A percentile compares a stretch with the other conserved stretches of the same genome.
These are phyloP conservation scores for Corvus moneduloides DNA, from an alignment of 2,113 vertebrate genomes.

Conservation along the genomic window DNA sequence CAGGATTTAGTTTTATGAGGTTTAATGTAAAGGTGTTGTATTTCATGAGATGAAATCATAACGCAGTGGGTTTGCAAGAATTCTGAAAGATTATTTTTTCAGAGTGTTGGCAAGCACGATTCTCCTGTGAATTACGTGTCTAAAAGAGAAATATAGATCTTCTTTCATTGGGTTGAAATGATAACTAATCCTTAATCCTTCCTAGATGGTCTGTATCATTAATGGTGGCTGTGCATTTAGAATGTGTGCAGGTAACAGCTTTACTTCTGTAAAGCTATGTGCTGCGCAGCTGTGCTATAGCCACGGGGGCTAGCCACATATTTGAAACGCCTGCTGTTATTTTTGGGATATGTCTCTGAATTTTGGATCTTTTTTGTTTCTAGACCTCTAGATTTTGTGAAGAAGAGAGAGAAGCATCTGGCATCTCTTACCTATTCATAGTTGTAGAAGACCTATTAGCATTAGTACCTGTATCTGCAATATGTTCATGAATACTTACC, in stretches of 20 bases:
- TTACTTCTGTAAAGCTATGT: slow-evolving; percentile 5
- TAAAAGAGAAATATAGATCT: slow-evolving; percentile 80
- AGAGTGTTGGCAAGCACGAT: slow-evolving; percentile 74
- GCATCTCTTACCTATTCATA: not conserved
- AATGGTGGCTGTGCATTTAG: slow-evolving; percentile 30
- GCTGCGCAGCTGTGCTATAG: not conserved
- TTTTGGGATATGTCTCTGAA: not conserved
- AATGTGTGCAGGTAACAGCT: slow-evolving; percentile 45
- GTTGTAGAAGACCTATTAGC: not conserved
- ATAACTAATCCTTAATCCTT: slow-evolving; percentile 77
- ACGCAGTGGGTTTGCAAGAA: slow-evolving; percentile 80
- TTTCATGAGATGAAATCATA: slow-evolving; percentile 88
- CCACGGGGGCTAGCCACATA: not conserved
- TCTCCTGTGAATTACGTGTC: slow-evolving; percentile 72
- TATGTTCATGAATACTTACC: not conserved
- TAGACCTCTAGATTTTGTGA: not conserved
- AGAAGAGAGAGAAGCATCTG: not conserved
- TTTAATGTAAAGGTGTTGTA: slow-evolving; percentile 84
- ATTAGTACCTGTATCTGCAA: not conserved
- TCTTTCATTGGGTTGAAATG: slow-evolving; percentile 76
- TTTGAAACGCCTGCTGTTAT: not conserved
- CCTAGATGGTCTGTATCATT: slow-evolving; percentile 65
- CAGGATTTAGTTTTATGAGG: slow-evolving; percentile 79
- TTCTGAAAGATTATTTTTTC: slow-evolving; percentile 83
- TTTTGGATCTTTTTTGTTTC: not conserved